Percentiles rank a stretch among this genome's conserved stretches.
Evolutionary conservation across 1,140 invertebrate species (phyloP).

Genomic region (Myzus persicae): DNA sequence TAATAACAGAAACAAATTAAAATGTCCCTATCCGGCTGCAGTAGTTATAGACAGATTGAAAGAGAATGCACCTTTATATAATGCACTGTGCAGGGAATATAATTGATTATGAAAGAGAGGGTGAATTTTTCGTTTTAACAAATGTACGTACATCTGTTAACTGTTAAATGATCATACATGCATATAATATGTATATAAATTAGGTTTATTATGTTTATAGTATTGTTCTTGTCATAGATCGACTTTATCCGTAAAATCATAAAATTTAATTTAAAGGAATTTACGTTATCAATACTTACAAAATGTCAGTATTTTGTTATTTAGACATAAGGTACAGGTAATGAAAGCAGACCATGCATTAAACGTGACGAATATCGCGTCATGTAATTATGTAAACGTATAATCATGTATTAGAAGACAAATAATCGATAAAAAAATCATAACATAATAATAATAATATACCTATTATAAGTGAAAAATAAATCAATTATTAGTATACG

Average conservation of each 20-base stretch:
- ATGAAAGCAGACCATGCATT: neutral
- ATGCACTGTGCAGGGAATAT: neutral
- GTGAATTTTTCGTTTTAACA: constrained; percentile 3
- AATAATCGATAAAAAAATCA: neutral
- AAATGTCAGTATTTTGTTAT: neutral
- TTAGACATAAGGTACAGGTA: neutral
- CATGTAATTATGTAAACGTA: neutral
- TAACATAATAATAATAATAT: neutral
- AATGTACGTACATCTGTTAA: neutral
- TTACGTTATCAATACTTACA: neutral
- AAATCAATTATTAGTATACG: neutral
- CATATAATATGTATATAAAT: neutral
- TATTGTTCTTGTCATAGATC: neutral
- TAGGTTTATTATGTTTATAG: neutral
- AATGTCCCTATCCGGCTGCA: neutral
- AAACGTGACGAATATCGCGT: neutral
- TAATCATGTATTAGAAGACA: neutral
- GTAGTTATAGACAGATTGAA: neutral
- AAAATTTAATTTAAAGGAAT: neutral
- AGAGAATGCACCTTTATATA: neutral
- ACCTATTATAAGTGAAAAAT: neutral
- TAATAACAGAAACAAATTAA: neutral
- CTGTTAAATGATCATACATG: neutral
- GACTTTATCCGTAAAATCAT: neutral
- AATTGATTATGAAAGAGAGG: neutral